These are phyloP conservation scores for Mythimna vitellina DNA, from an alignment of 2,888 invertebrate genomes.

Conservation along the genomic window DNA sequence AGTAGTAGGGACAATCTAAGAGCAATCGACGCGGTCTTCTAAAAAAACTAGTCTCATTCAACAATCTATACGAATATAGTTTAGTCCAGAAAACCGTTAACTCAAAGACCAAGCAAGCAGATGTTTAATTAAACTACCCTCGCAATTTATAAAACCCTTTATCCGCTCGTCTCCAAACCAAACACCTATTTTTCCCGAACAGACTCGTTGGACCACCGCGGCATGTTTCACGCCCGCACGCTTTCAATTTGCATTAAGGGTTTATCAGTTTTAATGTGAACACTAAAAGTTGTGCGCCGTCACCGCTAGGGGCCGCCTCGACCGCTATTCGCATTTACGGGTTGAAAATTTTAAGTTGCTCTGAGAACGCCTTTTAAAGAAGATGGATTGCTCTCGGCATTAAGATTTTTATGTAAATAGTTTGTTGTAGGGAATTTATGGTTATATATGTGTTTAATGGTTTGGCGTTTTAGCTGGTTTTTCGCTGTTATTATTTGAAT, in stretches of 20 bases:
- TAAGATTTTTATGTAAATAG: slow-evolving; percentile 60
- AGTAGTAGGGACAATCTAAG: no score
- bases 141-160: slow-evolving; percentile 40
- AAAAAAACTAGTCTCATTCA: not conserved
- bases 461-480: slow-evolving; percentile 11
- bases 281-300: slow-evolving; percentile 69
- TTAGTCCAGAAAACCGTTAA: slow-evolving; percentile 7
- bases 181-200: slow-evolving; percentile 52
- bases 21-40: not conserved
- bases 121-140: slow-evolving; percentile 39
- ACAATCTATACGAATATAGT: not conserved
- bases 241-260: slow-evolving; percentile 78
- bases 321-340: slow-evolving; percentile 58
- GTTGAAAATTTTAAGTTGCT: slow-evolving; percentile 59
- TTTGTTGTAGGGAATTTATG: slow-evolving; percentile 43
- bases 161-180: slow-evolving; percentile 38
- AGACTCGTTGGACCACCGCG: slow-evolving; percentile 57
- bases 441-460: slow-evolving; percentile 33
- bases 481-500: not conserved
- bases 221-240: slow-evolving; percentile 71
- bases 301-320: slow-evolving; percentile 53
- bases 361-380: slow-evolving; percentile 60
- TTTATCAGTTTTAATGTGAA: slow-evolving; percentile 75
- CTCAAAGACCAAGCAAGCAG: slow-evolving; percentile 8
- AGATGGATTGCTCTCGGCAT: slow-evolving; percentile 56